These are phyloP conservation scores for Danaus plexippus DNA, from an alignment of 1,140 invertebrate genomes.

Conservation along the genomic window DNA sequence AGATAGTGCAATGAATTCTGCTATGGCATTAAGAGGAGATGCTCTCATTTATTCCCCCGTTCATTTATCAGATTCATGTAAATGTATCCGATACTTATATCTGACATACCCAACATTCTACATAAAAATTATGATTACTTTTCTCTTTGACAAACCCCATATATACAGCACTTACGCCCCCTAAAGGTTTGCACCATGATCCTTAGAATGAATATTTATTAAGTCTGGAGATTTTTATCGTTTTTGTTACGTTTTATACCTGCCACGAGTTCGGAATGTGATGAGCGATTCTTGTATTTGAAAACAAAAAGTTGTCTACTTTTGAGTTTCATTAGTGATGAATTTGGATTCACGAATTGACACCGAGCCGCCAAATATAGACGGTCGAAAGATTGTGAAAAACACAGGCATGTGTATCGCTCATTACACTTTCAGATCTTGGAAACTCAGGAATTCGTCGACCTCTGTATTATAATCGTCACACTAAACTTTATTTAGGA, in stretches of 20 bases:
- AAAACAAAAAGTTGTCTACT: constrained; percentile 29
- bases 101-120: constrained; percentile 34
- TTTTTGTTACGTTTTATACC: constrained; percentile 41
- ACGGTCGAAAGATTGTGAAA: constrained; percentile 19
- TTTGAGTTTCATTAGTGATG: constrained; percentile 50
- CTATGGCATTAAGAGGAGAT: constrained; percentile 17
- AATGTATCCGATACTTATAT: constrained; percentile 31
- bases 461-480: background rate
- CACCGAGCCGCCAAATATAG: constrained; percentile 33
- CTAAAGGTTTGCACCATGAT: constrained; percentile 24
- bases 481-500: too few relatives aligned
- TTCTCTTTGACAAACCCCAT: constrained; percentile 51
- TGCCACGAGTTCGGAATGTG: constrained; percentile 28
- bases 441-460: constrained; percentile 22
- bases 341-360: constrained; percentile 47
- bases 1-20: constrained; percentile 11
- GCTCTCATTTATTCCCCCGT: constrained; percentile 31
- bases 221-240: constrained; percentile 49
- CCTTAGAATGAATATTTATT: constrained; percentile 56
- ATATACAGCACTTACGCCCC: constrained; percentile 42
- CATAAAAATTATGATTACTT: constrained; percentile 60
- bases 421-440: constrained; percentile 61
- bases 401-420: constrained; percentile 24
- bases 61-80: constrained; percentile 32
- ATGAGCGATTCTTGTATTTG: constrained; percentile 16